Evolutionary conservation across 2,113 vertebrate genomes (phyloP).

Genomic region (Stegostoma tigrinum): DNA sequence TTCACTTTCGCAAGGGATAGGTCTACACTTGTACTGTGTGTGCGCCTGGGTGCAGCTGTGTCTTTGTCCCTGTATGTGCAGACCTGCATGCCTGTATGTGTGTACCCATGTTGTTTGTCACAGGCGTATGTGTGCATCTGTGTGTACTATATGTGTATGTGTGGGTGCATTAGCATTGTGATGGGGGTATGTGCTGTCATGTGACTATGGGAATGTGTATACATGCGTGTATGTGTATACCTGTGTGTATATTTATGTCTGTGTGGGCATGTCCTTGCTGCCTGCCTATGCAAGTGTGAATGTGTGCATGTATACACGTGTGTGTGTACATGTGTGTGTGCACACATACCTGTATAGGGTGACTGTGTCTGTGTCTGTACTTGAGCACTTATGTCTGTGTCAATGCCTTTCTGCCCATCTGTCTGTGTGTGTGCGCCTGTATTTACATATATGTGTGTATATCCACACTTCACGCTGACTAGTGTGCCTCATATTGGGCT

Average conservation of each 20-base stretch:
- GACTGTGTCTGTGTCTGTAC: background rate
- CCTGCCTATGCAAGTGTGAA: background rate
- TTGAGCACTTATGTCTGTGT: background rate
- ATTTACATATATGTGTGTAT: slow-evolving; percentile 52
- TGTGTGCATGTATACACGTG: background rate
- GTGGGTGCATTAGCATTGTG: background rate
- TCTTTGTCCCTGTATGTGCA: background rate
- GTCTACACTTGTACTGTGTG: slow-evolving; percentile 57
- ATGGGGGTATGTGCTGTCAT: too few species aligned
- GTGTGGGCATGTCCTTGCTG: background rate
- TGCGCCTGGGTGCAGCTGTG: background rate
- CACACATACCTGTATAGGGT: too few species aligned
- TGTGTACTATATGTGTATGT: background rate
- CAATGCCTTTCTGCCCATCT: background rate
- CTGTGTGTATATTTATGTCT: background rate
- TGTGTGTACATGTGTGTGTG: background rate
- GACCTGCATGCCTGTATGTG: background rate
- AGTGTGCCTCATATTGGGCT: background rate
- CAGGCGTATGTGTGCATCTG: background rate
- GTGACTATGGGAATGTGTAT: background rate
- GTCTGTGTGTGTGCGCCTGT: background rate
- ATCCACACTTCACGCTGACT: background rate
- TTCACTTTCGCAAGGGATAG: slow-evolving; percentile 72
- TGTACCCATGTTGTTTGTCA: background rate
- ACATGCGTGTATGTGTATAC: background rate